A percentile compares a stretch with the other conserved stretches of the same genome.
phyloP scores from a whole-genome alignment of 1,140 invertebrate genomes.

The Scylla paramamosain region DNA sequence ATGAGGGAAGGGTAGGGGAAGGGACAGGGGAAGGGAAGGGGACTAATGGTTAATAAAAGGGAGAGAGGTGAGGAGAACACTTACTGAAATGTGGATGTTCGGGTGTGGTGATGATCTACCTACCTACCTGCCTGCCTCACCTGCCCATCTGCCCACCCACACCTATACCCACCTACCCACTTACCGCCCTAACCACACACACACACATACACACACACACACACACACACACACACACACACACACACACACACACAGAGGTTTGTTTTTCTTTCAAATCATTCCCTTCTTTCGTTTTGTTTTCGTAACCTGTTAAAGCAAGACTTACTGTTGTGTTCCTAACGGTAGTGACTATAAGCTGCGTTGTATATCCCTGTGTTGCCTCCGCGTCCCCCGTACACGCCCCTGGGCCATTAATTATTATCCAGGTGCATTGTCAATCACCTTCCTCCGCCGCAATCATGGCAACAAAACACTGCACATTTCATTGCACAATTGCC shows the following conservation, averaged over 20 bases:
- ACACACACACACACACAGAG: neutral
- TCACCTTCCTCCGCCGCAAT: neutral
- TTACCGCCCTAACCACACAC: neutral
- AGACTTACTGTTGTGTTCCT: no score
- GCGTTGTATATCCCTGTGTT: neutral
- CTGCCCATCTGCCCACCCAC: no score
- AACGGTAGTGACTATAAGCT: no score
- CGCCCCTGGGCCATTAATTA: neutral
- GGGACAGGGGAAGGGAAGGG: neutral
- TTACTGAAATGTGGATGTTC: neutral
- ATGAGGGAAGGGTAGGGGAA: neutral
- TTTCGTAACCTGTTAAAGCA: no score
- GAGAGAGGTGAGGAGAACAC: neutral
- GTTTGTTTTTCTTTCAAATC: no score
- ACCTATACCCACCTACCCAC: neutral
- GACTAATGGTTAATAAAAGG: conserved; percentile 48
- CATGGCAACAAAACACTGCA: neutral
- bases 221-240: neutral
- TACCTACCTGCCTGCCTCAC: neutral
- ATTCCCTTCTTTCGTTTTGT: no score
- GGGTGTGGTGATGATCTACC: neutral
- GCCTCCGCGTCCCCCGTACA: neutral
- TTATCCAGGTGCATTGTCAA: neutral
- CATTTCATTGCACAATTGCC: neutral
- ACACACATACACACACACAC: neutral